Evolutionary conservation across 2,797 vertebrate genomes (phyloP).

Genomic region (Ceryle rudis): DNA sequence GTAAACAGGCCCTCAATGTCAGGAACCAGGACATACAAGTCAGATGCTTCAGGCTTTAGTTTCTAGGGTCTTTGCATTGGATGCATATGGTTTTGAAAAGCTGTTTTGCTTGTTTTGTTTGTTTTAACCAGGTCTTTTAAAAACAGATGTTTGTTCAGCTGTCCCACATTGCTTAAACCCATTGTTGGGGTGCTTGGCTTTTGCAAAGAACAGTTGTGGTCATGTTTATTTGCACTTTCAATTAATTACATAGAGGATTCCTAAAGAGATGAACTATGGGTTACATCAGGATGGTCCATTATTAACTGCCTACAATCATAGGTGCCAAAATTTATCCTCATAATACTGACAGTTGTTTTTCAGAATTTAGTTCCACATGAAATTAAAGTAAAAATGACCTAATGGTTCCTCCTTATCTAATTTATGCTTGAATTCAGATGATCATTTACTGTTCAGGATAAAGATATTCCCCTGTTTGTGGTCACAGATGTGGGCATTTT

Average conservation of each 20-base stretch:
- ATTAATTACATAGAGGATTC: neutral
- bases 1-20: neutral
- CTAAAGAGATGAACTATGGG: neutral
- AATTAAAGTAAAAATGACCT: neutral
- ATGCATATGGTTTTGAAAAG: neutral
- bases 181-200: neutral
- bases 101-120: neutral
- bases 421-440: neutral
- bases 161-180: neutral
- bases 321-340: neutral
- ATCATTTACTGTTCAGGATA: slow-evolving; percentile 3
- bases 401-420: neutral
- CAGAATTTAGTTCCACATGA: neutral
- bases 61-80: neutral
- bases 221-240: neutral
- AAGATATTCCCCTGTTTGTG: neutral
- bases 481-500: neutral
- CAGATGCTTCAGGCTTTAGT: neutral
- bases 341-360: neutral
- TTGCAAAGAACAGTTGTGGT: neutral
- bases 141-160: neutral
- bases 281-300: neutral
- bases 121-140: neutral
- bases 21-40: neutral
- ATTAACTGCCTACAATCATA: neutral